These are phyloP conservation scores for Myotis pilosus DNA, from an alignment of 2,797 vertebrate species.

Conservation along the genomic window DNA sequence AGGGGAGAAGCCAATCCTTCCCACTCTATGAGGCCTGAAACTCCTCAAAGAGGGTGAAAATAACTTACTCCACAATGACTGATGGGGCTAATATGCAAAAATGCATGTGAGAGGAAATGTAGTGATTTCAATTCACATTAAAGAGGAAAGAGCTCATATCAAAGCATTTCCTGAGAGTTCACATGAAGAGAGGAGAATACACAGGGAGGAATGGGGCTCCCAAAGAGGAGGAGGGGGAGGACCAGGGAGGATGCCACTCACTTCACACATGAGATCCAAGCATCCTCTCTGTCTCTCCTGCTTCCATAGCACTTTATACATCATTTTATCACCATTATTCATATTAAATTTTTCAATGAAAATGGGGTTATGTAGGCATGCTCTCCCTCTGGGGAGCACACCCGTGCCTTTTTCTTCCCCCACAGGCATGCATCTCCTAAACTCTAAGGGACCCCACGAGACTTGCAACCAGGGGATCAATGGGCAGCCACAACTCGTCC, in stretches of 20 bases:
- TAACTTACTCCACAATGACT: not conserved
- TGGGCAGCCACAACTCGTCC: not conserved
- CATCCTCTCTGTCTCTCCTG: not conserved
- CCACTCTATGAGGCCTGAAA: not conserved
- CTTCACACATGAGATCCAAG: not conserved
- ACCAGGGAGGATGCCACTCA: not conserved
- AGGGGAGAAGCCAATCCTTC: not conserved
- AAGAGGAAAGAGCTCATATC: not conserved
- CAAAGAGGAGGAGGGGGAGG: not conserved
- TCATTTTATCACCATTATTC: not conserved
- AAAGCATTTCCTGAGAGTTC: slow-evolving; percentile 1
- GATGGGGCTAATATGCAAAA: not conserved
- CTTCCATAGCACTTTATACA: not conserved
- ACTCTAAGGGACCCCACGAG: no score
- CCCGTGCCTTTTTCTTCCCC: not conserved
- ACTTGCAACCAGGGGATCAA: not conserved
- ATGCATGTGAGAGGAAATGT: not conserved
- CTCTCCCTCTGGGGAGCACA: not conserved
- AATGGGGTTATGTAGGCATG: not conserved
- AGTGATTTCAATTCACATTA: not conserved
- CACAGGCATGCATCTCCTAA: not conserved
- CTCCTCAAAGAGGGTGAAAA: not conserved
- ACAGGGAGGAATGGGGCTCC: not conserved
- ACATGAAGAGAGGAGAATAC: not conserved
- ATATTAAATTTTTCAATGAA: not conserved